phyloP scores from a whole-genome alignment of 2,888 invertebrate genomes.

The Timema cristinae region DNA sequence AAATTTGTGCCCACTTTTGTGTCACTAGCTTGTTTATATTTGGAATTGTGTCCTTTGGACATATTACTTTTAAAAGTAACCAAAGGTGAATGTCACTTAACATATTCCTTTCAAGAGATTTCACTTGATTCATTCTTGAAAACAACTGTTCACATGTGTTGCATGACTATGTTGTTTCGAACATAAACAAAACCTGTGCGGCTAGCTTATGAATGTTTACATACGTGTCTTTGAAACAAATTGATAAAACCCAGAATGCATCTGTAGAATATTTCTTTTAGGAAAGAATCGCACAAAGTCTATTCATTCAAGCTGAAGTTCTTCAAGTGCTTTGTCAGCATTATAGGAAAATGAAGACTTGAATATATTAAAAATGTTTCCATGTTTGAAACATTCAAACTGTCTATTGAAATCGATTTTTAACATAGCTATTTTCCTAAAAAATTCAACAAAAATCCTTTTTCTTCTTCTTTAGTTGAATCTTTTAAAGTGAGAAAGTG shows the following conservation, averaged over 20 bases:
- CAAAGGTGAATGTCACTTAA: no score
- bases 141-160: no score
- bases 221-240: constrained; percentile 2
- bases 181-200: no score
- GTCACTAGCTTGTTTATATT: no score
- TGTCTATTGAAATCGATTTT: background rate
- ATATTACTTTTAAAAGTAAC: no score
- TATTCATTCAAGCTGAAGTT: background rate
- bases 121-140: no score
- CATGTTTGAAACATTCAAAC: background rate
- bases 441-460: background rate
- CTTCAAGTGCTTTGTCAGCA: background rate
- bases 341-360: constrained; percentile 3
- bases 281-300: no score
- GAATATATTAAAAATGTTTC: background rate
- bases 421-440: background rate
- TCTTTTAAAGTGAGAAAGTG: background rate
- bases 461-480: background rate
- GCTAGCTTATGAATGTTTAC: no score
- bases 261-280: background rate
- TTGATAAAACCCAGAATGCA: background rate
- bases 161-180: no score
- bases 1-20: no score
- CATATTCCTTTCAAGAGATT: no score
- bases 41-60: no score